Evolutionary conservation across 2,113 vertebrate species (phyloP).

Genomic region (Lepus europaeus): DNA sequence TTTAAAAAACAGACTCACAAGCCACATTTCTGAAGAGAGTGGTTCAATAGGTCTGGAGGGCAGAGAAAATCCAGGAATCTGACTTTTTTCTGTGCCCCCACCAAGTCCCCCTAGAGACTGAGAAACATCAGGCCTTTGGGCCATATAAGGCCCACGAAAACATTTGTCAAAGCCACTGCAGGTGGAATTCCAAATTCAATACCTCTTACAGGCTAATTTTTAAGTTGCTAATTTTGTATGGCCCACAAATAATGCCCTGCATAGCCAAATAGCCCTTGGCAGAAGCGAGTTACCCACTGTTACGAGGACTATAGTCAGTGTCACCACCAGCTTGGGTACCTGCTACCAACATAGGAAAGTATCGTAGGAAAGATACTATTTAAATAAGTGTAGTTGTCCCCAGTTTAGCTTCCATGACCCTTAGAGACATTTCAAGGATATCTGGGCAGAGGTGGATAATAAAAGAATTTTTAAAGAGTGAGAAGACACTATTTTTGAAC

Average conservation of each 20-base stretch:
- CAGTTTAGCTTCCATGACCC: background rate
- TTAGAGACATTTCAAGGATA: background rate
- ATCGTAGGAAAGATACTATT: background rate
- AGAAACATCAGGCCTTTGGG: too few species aligned
- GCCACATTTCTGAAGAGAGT: background rate
- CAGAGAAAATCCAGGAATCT: background rate
- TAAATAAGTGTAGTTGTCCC: background rate
- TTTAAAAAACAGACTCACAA: background rate
- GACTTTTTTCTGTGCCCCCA: background rate
- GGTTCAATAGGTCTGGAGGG: background rate
- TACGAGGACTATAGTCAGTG: background rate
- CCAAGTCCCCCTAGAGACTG: background rate
- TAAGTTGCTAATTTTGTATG: too few species aligned
- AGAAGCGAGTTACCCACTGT: too few species aligned
- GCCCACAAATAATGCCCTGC: too few species aligned
- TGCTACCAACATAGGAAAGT: background rate
- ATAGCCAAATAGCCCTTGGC: too few species aligned
- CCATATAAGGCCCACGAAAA: too few species aligned
- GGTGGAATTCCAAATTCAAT: too few species aligned
- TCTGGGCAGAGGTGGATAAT: background rate
- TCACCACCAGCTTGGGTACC: accelerated
- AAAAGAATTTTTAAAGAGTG: background rate
- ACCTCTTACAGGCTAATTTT: too few species aligned
- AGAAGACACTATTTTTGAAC: background rate
- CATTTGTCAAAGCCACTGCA: too few species aligned